Evolutionary conservation across 2,888 invertebrate species (phyloP).

Genomic region (Cryptophagus acutangulus): DNA sequence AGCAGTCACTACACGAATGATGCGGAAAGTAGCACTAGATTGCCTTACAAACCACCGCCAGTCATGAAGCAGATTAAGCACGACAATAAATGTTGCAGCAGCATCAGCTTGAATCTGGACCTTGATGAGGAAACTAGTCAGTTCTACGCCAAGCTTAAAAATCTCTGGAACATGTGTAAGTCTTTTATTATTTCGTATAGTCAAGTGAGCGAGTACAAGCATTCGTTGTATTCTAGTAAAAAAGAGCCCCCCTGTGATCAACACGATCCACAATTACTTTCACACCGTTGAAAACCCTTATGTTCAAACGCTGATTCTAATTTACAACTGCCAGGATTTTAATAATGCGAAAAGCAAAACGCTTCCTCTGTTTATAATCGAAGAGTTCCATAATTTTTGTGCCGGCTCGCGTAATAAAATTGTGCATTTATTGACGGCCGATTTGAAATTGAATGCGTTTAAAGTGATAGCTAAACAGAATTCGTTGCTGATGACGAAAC

Average conservation of each 20-base stretch:
- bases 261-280: constrained; percentile 42
- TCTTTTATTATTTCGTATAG: background rate
- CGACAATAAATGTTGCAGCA: constrained; percentile 41
- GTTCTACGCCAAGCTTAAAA: constrained; percentile 50
- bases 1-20: background rate
- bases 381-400: constrained; percentile 56
- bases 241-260: constrained; percentile 43
- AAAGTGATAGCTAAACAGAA: constrained; percentile 65
- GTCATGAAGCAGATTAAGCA: constrained; percentile 20
- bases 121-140: constrained; percentile 45
- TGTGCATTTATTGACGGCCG: constrained; percentile 49
- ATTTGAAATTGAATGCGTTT: constrained; percentile 68
- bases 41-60: background rate
- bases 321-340: constrained; percentile 59
- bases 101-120: constrained; percentile 45
- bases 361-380: constrained; percentile 59
- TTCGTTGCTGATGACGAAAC: constrained; percentile 57
- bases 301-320: constrained; percentile 54
- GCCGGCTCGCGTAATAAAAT: constrained; percentile 43
- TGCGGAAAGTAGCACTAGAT: background rate
- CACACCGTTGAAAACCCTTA: constrained; percentile 54
- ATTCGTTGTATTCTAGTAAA: constrained; percentile 38
- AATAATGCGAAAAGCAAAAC: constrained; percentile 60
- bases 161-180: constrained; percentile 38
- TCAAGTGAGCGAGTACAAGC: background rate